Evolutionary conservation across 1,140 invertebrate genomes (phyloP).

Genomic region (Bombus consobrinus): DNA sequence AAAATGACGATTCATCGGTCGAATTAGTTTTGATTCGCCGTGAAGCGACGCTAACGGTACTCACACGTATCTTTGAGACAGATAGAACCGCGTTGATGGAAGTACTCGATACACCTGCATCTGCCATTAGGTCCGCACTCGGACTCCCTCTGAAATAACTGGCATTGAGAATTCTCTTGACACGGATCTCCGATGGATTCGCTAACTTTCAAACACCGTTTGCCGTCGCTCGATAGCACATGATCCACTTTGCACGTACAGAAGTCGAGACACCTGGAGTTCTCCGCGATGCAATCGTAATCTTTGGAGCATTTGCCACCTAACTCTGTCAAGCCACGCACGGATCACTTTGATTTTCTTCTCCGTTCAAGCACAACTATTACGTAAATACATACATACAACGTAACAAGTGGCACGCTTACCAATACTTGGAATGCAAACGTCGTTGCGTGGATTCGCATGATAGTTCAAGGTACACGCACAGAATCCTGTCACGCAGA

Average conservation of each 20-base stretch:
- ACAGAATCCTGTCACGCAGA: constrained; percentile 72
- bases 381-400: not conserved
- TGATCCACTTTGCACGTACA: constrained; percentile 75
- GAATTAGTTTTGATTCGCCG: not conserved
- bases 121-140: constrained; percentile 64
- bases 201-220: constrained; percentile 72
- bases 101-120: constrained; percentile 69
- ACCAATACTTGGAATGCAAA: constrained; percentile 73
- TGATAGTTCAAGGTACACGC: constrained; percentile 72
- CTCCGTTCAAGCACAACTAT: too few relatives aligned
- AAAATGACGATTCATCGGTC: constrained; percentile 23
- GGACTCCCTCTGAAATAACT: constrained; percentile 66
- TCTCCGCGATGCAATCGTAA: constrained; percentile 72
- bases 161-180: constrained; percentile 74
- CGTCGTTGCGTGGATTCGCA: constrained; percentile 66
- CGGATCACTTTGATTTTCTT: not conserved
- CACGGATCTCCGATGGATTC: constrained; percentile 73
- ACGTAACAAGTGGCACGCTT: constrained; percentile 42
- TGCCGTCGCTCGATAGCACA: constrained; percentile 66
- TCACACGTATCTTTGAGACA: constrained; percentile 72
- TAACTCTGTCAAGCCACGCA: constrained; percentile 57
- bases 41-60: constrained; percentile 22
- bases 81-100: constrained; percentile 68
- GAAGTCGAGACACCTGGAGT: constrained; percentile 69
- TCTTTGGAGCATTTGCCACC: constrained; percentile 69